A percentile compares a stretch with the other conserved stretches of the same genome.
Evolutionary conservation across 2,888 invertebrate genomes (phyloP).

Genomic region (Noctua comes): DNA sequence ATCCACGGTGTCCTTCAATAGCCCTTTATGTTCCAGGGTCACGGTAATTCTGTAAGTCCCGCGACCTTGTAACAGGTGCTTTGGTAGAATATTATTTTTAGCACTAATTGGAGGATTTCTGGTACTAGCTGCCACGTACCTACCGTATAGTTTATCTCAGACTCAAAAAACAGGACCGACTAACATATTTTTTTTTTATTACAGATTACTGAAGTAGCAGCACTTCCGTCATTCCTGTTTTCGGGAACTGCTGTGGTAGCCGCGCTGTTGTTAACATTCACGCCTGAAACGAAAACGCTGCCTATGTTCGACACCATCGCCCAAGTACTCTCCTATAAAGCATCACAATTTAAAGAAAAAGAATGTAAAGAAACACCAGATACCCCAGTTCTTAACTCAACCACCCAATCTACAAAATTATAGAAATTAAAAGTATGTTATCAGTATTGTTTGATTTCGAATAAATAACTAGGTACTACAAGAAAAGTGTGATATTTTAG

Average conservation of each 20-base stretch:
- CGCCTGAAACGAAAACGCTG: conserved; percentile 81
- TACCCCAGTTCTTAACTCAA: conserved; percentile 15
- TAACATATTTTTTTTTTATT: conserved; percentile 53
- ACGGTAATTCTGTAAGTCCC: too few relatives aligned
- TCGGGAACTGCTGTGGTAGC: conserved; percentile 76
- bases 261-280: conserved; percentile 75
- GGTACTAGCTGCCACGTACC: background rate
- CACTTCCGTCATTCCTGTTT: conserved; percentile 81
- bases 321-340: conserved; percentile 77
- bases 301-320: conserved; percentile 84
- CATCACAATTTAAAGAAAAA: conserved; percentile 61
- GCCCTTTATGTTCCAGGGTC: too few relatives aligned
- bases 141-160: background rate
- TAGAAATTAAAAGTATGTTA: conserved; percentile 28
- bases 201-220: conserved; percentile 74
- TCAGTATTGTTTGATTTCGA: conserved; percentile 22
- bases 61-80: background rate
- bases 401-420: conserved; percentile 52
- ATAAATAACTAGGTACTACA: conserved; percentile 16
- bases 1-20: too few relatives aligned
- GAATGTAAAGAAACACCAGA: conserved; percentile 30
- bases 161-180: background rate
- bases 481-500: conserved; percentile 42
- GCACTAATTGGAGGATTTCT: too few relatives aligned
- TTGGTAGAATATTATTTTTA: background rate